Evolutionary conservation across 2,113 vertebrate genomes (phyloP).

Genomic region (Oryzias celebensis): DNA sequence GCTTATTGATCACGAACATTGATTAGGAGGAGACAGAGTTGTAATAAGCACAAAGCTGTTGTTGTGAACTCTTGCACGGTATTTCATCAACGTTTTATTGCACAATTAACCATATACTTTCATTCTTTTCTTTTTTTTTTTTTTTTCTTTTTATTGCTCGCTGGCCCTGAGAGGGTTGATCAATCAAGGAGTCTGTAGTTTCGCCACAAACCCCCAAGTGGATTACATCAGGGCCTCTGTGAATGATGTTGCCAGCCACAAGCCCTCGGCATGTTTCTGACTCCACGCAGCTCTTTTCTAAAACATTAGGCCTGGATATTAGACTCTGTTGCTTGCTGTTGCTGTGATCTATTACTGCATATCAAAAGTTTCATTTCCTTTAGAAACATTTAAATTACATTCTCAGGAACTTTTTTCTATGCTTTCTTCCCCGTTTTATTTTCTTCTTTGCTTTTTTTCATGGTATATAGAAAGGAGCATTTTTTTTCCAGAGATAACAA

Average conservation of each 20-base stretch:
- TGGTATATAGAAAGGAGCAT: constrained; percentile 7
- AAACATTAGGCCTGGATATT: constrained; percentile 39
- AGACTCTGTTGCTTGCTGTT: constrained; percentile 34
- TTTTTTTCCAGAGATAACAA: constrained; percentile 24
- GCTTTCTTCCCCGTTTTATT: constrained; percentile 1
- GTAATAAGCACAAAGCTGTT: constrained; percentile 3
- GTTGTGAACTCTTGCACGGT: constrained; percentile 19
- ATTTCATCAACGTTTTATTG: constrained; percentile 38
- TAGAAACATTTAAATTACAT: constrained; percentile 15
- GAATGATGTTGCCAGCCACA: constrained; percentile 56
- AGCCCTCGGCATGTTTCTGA: constrained; percentile 47
- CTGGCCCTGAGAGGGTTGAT: constrained; percentile 41
- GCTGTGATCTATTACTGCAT: constrained; percentile 6
- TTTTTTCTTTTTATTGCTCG: constrained; percentile 30
- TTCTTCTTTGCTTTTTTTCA: background rate
- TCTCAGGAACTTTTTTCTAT: constrained; percentile 10
- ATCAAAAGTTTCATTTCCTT: constrained; percentile 5
- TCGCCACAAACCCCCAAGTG: constrained; percentile 55
- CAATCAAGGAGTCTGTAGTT: constrained; percentile 61
- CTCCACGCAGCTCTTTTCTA: constrained; percentile 43
- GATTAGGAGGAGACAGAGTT: constrained; percentile 31
- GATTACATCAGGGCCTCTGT: constrained; percentile 67
- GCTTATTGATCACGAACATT: constrained; percentile 66
- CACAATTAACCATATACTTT: constrained; percentile 24
- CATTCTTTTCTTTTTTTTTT: constrained; percentile 9